A percentile compares a stretch with the other conserved stretches of the same genome.
phyloP scores from a whole-genome alignment of 2,113 vertebrate species.

The Corynorhinus townsendii region DNA sequence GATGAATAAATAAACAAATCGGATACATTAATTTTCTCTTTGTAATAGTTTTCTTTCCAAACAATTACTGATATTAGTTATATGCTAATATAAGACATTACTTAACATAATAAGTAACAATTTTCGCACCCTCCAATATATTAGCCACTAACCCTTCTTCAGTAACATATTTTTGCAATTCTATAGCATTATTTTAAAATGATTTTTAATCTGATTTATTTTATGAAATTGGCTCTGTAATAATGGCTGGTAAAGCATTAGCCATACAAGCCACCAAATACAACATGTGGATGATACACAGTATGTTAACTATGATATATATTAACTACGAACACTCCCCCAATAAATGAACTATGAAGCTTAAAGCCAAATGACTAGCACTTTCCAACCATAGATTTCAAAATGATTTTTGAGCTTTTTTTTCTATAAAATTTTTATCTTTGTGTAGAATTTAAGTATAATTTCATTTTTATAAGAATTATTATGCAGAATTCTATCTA shows the following conservation, averaged over 20 bases:
- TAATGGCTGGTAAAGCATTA: not conserved
- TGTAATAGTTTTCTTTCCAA: conserved; percentile 66
- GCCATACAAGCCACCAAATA: not conserved
- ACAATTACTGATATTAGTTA: conserved; percentile 75
- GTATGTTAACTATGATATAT: not conserved
- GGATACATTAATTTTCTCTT: conserved; percentile 74
- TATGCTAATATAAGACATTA: conserved; percentile 70
- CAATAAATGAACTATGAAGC: not conserved
- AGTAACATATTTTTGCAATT: conserved; percentile 45
- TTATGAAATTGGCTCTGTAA: not conserved
- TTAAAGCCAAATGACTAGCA: not conserved
- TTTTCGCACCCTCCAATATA: conserved; percentile 63
- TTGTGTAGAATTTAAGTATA: not conserved
- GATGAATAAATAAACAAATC: conserved; percentile 74
- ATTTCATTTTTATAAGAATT: not conserved
- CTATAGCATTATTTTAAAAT: not conserved
- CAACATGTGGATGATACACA: not conserved
- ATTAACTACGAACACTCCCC: fast-evolving
- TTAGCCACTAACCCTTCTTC: not conserved
- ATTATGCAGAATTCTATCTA: not conserved
- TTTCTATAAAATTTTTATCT: not conserved
- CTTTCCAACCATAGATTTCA: conserved; percentile 8
- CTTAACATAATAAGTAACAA: conserved; percentile 71
- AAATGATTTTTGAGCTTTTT: not conserved
- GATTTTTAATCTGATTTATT: not conserved